Evolutionary conservation across 2,888 invertebrate species (phyloP).

Genomic region (Synanthedon myopaeformis): DNA sequence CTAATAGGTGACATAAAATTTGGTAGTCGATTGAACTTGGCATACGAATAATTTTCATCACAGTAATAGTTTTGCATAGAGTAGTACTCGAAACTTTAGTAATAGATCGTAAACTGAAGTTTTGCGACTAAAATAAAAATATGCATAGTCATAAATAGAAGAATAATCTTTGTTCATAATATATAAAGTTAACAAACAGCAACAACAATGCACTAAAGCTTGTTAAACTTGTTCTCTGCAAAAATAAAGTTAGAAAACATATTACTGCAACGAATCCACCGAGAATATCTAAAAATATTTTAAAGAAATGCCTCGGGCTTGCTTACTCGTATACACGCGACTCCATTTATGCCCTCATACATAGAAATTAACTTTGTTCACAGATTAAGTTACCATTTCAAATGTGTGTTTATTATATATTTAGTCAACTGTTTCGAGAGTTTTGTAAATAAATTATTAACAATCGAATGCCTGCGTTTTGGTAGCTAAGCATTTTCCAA

Average conservation of each 20-base stretch:
- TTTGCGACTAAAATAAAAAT: no score
- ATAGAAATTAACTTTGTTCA: no score
- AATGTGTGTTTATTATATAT: constrained; percentile 4
- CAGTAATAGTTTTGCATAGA: no score
- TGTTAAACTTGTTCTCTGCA: neutral
- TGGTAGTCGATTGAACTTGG: no score
- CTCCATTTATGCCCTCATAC: neutral
- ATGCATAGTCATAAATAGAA: no score
- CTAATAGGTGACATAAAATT: no score
- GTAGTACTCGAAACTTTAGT: no score
- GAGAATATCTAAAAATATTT: neutral
- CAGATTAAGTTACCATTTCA: neutral
- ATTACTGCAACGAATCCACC: neutral
- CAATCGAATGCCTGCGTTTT: constrained; percentile 3
- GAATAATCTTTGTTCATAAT: neutral
- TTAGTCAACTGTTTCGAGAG: constrained; percentile 4
- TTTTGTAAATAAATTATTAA: constrained; percentile 5
- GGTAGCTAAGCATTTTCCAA: neutral
- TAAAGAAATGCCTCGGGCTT: neutral
- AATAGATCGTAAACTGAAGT: no score
- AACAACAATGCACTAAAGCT: neutral
- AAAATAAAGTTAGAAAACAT: neutral
- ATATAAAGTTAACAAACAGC: neutral
- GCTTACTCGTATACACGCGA: neutral
- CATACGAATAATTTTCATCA: no score